A percentile compares a stretch with the other conserved stretches of the same genome.
Evolutionary conservation across 2,113 vertebrate species (phyloP).

Genomic region (Microcebus tavaratra): DNA sequence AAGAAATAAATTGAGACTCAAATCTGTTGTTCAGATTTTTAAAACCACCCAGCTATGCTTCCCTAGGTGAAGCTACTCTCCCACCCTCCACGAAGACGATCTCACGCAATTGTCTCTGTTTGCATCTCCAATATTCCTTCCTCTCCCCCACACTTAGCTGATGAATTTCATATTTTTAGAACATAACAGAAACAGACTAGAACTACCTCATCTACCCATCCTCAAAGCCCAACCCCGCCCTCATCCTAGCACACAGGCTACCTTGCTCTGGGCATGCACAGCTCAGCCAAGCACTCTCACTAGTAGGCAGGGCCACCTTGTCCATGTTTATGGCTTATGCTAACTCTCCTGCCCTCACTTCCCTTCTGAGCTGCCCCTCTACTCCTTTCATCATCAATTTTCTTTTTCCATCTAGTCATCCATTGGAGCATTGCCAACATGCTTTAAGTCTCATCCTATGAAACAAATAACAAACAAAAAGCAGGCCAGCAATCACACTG

Average conservation of each 20-base stretch:
- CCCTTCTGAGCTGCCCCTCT: neutral
- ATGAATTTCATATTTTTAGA: neutral
- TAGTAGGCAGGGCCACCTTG: too few relatives aligned
- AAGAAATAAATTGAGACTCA: neutral
- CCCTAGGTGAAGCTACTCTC: neutral
- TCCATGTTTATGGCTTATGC: neutral
- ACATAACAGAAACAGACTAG: neutral
- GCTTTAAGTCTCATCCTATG: neutral
- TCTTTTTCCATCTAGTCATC: neutral
- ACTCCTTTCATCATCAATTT: neutral
- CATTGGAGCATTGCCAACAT: neutral
- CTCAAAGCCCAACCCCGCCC: neutral
- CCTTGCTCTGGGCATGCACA: neutral
- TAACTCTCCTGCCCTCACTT: neutral
- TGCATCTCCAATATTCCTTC: neutral
- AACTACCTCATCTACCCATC: neutral
- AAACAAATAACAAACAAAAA: neutral
- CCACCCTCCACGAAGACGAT: neutral
- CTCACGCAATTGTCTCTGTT: neutral
- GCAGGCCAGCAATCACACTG: neutral
- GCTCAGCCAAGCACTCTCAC: neutral
- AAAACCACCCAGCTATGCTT: neutral
- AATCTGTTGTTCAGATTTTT: neutral
- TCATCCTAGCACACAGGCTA: fast-evolving
- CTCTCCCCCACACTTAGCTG: neutral